Evolutionary conservation across 2,113 vertebrate species (phyloP).

Genomic region (Grantiella picta): DNA sequence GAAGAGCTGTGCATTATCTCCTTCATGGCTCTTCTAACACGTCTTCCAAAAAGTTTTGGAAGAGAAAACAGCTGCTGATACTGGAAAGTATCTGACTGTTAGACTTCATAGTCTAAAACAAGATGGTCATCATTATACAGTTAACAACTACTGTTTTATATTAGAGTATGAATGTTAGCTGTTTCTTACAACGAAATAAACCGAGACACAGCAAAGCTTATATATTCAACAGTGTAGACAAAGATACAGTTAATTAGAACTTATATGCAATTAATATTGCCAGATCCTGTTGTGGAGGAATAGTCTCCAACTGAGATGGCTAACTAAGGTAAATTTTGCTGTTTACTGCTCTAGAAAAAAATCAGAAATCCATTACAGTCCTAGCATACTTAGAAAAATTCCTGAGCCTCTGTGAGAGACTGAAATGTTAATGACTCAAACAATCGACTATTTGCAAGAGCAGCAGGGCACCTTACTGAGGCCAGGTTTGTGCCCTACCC

Average conservation of each 20-base stretch:
- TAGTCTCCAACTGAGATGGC: not conserved
- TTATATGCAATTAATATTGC: not conserved
- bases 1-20: not conserved
- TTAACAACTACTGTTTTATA: not conserved
- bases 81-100: not conserved
- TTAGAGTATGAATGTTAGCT: not conserved
- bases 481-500: not conserved
- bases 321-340: not conserved
- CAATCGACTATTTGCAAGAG: not conserved
- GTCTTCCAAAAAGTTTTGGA: not conserved
- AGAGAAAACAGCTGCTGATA: not conserved
- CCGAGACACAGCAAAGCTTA: not conserved
- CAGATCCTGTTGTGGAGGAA: not conserved
- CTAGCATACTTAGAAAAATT: not conserved
- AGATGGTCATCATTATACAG: not conserved
- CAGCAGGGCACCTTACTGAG: not conserved
- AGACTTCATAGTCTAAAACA: not conserved
- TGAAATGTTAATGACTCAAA: not conserved
- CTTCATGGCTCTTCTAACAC: accelerated
- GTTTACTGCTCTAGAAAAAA: not conserved
- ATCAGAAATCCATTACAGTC: not conserved
- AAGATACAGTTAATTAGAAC: not conserved
- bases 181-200: not conserved
- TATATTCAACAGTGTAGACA: not conserved
- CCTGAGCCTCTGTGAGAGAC: not conserved